A percentile compares a stretch with the other conserved stretches of the same genome.
Evolutionary conservation across 2,888 invertebrate genomes (phyloP).

Genomic region (Rhingia campestris): DNA sequence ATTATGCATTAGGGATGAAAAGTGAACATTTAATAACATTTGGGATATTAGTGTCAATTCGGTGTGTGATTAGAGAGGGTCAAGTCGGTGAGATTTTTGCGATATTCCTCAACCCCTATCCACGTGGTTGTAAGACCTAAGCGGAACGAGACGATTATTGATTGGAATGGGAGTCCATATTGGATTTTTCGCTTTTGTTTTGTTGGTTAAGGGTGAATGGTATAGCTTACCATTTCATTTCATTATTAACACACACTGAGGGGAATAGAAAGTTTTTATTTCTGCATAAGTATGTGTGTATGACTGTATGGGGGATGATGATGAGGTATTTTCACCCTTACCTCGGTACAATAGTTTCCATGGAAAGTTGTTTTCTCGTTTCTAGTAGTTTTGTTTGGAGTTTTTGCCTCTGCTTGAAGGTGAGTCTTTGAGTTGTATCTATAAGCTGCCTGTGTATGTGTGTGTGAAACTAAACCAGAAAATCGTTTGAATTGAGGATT

Average conservation of each 20-base stretch:
- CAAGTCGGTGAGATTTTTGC: background rate
- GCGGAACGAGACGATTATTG: slow-evolving; percentile 43
- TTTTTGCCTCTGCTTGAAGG: background rate
- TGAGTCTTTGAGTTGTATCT: slow-evolving; percentile 8
- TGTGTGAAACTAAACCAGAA: slow-evolving; percentile 20
- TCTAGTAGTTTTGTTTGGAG: slow-evolving; percentile 20
- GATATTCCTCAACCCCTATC: slow-evolving; percentile 14
- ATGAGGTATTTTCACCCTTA: slow-evolving; percentile 42
- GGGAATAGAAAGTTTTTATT: slow-evolving; percentile 26
- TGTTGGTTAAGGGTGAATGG: slow-evolving; percentile 43
- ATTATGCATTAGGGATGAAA: slow-evolving; percentile 7
- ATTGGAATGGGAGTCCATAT: slow-evolving; percentile 70
- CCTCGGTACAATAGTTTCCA: slow-evolving; percentile 55
- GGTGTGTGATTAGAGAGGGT: slow-evolving; percentile 35
- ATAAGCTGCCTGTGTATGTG: slow-evolving; percentile 7
- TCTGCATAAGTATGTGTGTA: slow-evolving; percentile 10
- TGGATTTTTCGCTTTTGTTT: slow-evolving; percentile 39
- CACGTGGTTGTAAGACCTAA: background rate
- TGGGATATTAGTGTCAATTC: slow-evolving; percentile 51
- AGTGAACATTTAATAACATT: slow-evolving; percentile 48
- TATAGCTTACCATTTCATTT: slow-evolving; percentile 26
- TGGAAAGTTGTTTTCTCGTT: slow-evolving; percentile 31
- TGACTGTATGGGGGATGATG: slow-evolving; percentile 32
- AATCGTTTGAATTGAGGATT: slow-evolving; percentile 50
- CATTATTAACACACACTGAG: slow-evolving; percentile 27